These are phyloP conservation scores for Masticophis lateralis DNA, from an alignment of 2,797 vertebrate genomes.

Conservation along the genomic window DNA sequence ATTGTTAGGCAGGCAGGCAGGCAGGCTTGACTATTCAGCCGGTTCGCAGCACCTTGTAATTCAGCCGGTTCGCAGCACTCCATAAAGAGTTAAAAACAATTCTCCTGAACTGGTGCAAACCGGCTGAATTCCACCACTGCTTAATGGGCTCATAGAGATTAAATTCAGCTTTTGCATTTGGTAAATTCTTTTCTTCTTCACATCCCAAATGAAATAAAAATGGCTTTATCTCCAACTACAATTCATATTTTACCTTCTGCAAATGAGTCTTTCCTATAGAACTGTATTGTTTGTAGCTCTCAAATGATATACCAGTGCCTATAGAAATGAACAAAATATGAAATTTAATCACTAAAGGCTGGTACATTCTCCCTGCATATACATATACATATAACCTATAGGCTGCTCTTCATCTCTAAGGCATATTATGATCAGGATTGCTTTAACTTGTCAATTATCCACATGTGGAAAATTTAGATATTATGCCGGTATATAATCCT, in stretches of 20 bases:
- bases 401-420: background rate
- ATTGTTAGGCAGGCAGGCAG: too few species aligned
- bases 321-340: slow-evolving; percentile 21
- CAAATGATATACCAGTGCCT: slow-evolving; percentile 18
- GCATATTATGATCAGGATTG: background rate
- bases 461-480: background rate
- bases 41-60: too few species aligned
- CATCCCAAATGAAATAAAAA: background rate
- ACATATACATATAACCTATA: background rate
- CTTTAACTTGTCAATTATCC: background rate
- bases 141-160: background rate
- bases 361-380: background rate
- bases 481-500: background rate
- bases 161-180: background rate
- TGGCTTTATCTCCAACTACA: background rate
- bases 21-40: too few species aligned
- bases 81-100: too few species aligned
- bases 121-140: too few species aligned
- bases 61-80: too few species aligned
- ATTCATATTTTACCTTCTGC: slow-evolving; percentile 29
- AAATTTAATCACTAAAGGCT: slow-evolving; percentile 1
- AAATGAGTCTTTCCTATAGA: background rate
- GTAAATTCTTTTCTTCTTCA: background rate
- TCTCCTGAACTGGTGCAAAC: too few species aligned
- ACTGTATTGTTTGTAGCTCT: slow-evolving; percentile 20